These are phyloP conservation scores for Nomia melanderi DNA, from an alignment of 1,140 invertebrate genomes.

Conservation along the genomic window DNA sequence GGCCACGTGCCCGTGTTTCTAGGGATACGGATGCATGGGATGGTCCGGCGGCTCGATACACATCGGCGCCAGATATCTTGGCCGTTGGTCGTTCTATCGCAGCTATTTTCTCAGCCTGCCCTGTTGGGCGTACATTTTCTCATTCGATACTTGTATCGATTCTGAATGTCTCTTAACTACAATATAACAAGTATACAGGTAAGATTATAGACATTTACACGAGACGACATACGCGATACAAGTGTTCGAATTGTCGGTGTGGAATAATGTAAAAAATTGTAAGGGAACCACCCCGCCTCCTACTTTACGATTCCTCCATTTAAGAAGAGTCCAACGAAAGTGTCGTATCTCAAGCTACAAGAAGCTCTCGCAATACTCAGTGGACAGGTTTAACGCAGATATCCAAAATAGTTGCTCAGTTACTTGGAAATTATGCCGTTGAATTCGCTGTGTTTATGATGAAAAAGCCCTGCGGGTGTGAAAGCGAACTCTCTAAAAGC, in stretches of 20 bases:
- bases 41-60: constrained; percentile 40
- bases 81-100: constrained; percentile 40
- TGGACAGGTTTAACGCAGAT: constrained; percentile 25
- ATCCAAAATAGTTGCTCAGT: constrained; percentile 26
- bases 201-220: no score
- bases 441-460: constrained; percentile 23
- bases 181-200: no score
- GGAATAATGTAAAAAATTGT: no score
- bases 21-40: background rate
- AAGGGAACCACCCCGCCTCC: no score
- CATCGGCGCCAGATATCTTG: constrained; percentile 59
- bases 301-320: background rate
- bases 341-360: background rate
- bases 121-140: no score
- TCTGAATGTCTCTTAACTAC: no score
- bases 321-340: constrained; percentile 20
- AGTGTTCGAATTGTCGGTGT: no score
- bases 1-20: constrained; percentile 31
- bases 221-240: no score
- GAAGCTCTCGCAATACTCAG: constrained; percentile 25
- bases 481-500: constrained; percentile 44
- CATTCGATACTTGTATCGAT: no score
- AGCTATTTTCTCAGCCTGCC: constrained; percentile 25
- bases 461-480: constrained; percentile 41
- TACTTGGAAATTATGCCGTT: constrained; percentile 13